Base-by-base conservation (phyloP, 2,797 vertebrate species). In the Geotrypetes seraphini region DNA sequence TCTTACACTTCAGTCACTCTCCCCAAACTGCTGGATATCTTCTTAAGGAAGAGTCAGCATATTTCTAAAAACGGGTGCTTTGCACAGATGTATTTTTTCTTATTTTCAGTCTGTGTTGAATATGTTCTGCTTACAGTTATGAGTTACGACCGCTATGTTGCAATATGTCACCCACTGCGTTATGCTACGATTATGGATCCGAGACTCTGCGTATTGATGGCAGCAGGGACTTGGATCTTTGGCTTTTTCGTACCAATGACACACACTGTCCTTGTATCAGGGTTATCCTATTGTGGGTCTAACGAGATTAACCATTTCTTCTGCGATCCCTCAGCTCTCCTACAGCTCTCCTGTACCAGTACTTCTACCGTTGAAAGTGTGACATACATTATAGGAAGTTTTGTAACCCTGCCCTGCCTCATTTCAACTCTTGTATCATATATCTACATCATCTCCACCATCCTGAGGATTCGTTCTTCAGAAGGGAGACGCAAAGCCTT, bases 401-500 rank as follows among this genome's bases (percentile, higher is more conserved):
- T 30, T 19, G 33, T 47, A 7, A 19, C 52, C 1, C 3, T 42
- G 12, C 36, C 48, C 25, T 47, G 57, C 12, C 21, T 58, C 20
- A 34, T 45, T 3, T n/a, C n/a, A n/a, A 58, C 53, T 29, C 33
- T 13, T 3, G 26, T 19, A 15, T 50, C 43, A 14, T 58, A 50
- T 8, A 33, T 32, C 5, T 2, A 12, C 3, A 22, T 58, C 1
- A 10, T 50, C 11, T 43, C 33, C 28, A 35, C 26, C 7, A 16
- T 50, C 7, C 31, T 23, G 7, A 19, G 18, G 7, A 47, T 54
- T 32, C 7, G 0, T 7, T 50, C 46, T 17, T 40, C 28, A 16
- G 34, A 47, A 5, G 46, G 55, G 3, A 50, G 11, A 7, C 43
- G 18, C 16, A 58, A 54, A 8, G 39, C 27, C 17, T 50, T 47